Percentiles rank a stretch among this genome's conserved stretches.
Evolutionary conservation across 2,888 invertebrate species (phyloP).

Genomic region (Latheticus oryzae): DNA sequence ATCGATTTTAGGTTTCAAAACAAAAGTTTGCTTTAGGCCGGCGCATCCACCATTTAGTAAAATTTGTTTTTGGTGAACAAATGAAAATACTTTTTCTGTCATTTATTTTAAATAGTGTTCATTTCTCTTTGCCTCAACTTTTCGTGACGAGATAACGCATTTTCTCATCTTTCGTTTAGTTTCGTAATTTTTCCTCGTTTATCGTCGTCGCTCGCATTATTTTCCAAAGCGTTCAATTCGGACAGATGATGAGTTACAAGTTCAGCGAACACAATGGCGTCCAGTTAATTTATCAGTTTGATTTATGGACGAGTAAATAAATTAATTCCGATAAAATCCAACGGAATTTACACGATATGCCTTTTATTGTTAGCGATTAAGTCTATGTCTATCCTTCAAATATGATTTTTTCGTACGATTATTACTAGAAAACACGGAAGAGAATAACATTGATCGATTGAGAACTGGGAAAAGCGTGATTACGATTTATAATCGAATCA

Average conservation of each 20-base stretch:
- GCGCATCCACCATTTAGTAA: too few species aligned
- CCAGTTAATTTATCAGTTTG: conserved; percentile 40
- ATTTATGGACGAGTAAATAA: conserved; percentile 39
- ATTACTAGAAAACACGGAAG: conserved; percentile 24
- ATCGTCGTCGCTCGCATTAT: conserved; percentile 24
- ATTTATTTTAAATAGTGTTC: too few species aligned
- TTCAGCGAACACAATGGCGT: conserved; percentile 32
- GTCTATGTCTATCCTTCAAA: conserved; percentile 39
- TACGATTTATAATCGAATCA: conserved; percentile 12
- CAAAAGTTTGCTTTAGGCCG: too few species aligned
- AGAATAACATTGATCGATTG: conserved; percentile 12
- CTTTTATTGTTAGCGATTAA: conserved; percentile 40
- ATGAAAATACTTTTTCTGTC: too few species aligned
- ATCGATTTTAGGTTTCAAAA: too few species aligned
- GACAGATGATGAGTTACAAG: conserved; percentile 31
- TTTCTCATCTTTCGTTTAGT: too few species aligned
- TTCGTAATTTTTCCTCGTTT: conserved; percentile 27
- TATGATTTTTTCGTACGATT: conserved; percentile 34
- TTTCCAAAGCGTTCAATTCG: conserved; percentile 1
- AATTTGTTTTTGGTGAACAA: too few species aligned
- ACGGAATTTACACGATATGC: conserved; percentile 39
- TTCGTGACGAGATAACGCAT: too few species aligned
- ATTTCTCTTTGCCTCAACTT: too few species aligned
- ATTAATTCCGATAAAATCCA: conserved; percentile 40
- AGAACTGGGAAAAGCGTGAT: conserved; percentile 2